phyloP scores from a whole-genome alignment of 2,888 invertebrate species.

The Morinoia aosen region DNA sequence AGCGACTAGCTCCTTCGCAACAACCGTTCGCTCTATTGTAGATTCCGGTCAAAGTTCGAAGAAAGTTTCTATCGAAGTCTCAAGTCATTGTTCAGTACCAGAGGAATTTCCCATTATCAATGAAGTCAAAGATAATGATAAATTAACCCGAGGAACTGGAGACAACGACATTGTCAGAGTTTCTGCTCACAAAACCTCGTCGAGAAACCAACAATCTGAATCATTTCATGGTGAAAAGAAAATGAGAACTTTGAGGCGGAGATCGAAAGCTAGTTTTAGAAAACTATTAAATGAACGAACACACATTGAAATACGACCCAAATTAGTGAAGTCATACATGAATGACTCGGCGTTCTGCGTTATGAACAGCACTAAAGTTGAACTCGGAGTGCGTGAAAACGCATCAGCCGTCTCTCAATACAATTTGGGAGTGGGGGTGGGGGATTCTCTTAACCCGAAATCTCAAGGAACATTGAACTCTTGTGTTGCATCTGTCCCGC shows the following conservation, averaged over 20 bases:
- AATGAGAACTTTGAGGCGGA: neutral
- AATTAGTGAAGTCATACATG: neutral
- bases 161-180: neutral
- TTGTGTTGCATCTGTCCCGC: neutral
- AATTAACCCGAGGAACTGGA: neutral
- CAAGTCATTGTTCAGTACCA: neutral
- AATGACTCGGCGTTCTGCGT: neutral
- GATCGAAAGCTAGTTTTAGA: constrained; percentile 51
- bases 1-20: neutral
- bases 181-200: neutral
- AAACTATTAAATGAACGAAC: constrained; percentile 5
- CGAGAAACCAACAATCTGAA: constrained; percentile 3
- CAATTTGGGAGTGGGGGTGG: neutral
- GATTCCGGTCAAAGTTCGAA: neutral
- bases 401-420: neutral
- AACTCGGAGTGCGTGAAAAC: neutral
- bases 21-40: neutral
- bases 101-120: neutral
- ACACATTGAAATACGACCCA: constrained; percentile 30
- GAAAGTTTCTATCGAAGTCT: neutral
- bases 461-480: neutral
- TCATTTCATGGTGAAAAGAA: neutral
- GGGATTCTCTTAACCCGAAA: neutral
- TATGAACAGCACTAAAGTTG: constrained; percentile 25
- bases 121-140: neutral